Conservation (phyloP, 2,888 invertebrate species). For the Lacanobia wlatinum region DNA sequence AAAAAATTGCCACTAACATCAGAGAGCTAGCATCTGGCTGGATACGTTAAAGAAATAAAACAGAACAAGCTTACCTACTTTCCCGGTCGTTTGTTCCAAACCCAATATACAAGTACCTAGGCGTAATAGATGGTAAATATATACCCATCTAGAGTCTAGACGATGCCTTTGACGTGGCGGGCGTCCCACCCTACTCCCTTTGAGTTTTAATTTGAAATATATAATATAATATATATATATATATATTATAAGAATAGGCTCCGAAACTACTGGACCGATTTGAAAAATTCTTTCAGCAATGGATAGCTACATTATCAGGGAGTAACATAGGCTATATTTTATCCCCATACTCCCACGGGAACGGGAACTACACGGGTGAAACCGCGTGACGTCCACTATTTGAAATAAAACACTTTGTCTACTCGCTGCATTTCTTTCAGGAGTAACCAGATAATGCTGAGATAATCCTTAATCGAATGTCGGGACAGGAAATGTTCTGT, state of each 20-base stretch:
- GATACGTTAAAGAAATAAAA: conserved; percentile 5
- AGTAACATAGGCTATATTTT: too few species aligned
- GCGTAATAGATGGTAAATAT: conserved; percentile 11
- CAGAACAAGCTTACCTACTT: neutral
- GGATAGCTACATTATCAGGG: too few species aligned
- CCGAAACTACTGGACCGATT: too few species aligned
- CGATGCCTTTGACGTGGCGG: conserved; percentile 25
- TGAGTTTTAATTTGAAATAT: conserved; percentile 17
- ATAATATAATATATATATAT: too few species aligned
- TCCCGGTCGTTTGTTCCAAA: conserved; percentile 11
- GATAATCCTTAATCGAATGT: conserved; percentile 39
- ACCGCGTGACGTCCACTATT: too few species aligned
- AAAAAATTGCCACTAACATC: conserved; percentile 3
- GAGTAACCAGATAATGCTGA: neutral
- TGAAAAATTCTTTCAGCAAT: too few species aligned
- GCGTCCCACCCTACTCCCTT: neutral
- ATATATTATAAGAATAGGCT: too few species aligned
- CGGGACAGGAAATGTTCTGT: neutral
- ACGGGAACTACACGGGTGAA: too few species aligned
- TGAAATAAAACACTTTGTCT: conserved; percentile 5
- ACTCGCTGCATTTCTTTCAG: neutral
- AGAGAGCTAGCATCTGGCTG: neutral
- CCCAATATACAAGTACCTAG: conserved; percentile 2
- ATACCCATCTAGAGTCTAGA: conserved; percentile 20
- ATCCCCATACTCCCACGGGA: too few species aligned